Base-by-base conservation (phyloP, 2,113 vertebrate species). In the Oryzias woworae region DNA sequence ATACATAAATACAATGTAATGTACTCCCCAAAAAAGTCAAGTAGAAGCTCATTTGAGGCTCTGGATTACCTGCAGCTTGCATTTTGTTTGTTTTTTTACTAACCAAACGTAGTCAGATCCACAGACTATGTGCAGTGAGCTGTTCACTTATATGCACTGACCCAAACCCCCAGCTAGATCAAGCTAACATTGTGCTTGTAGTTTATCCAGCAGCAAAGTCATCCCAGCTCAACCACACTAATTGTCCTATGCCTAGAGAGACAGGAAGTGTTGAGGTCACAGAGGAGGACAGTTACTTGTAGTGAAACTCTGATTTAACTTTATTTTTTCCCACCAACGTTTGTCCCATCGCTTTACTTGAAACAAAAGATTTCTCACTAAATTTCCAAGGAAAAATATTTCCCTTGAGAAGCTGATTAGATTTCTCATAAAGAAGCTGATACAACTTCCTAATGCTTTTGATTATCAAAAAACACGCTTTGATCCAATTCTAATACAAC, bases 201-300 rank as follows among this genome's bases (percentile, higher is more conserved):
- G 82, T 72, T 66, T 79, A 67, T 77, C 88, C 73, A 72, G 78
- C 68, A 85, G 83, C 87, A 87, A 87, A 87, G 84, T 90, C 87
- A 89, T 80, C 71, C 31, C 55, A 78, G 71, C 73, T 86, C 82
- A 85, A 75, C 76, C 82, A 79, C 74, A 85, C 64, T 56, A 83
- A 83, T 63, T 77, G 74, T 71, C 72, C 53, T 82, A 54, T 68
- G 79, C 80, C 85, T 73, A 53, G 62, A 75, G 80, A 77, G 61
- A 76, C 66, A 53, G 64, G 66, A 66, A 73, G 71, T 31, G 73
- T 43, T 17, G 66, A 81, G 75, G 78, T 81, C 75, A 77, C 20
- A 75, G 62, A 78, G 66, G 57, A 62, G 46, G 73, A 63, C 4
- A 41, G 20, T 59, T 65, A 77, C 78, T 73, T 87, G 73, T 86